A percentile compares a stretch with the other conserved stretches of the same genome.
Evolutionary conservation across 2,888 invertebrate species (phyloP).

Genomic region (Drosophila bunnanda): DNA sequence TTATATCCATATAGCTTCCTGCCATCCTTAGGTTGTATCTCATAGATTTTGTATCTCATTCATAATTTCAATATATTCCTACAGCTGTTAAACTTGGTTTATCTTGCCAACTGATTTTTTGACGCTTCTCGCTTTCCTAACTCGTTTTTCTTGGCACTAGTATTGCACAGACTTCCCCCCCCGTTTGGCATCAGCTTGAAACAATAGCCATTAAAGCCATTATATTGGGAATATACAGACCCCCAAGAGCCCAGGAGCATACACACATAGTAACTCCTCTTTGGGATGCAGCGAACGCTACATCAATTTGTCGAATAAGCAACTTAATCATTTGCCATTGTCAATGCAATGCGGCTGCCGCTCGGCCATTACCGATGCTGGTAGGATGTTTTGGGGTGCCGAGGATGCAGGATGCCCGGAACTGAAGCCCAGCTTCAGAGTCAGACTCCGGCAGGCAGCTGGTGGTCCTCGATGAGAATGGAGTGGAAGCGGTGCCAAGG

Average conservation of each 20-base stretch:
- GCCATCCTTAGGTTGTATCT: not conserved
- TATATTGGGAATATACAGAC: conserved; percentile 28
- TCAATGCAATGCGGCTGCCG: conserved; percentile 53
- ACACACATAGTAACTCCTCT: conserved; percentile 14
- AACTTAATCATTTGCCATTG: conserved; percentile 78
- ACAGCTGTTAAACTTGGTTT: not conserved
- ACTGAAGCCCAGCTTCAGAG: conserved; percentile 15
- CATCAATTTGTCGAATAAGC: conserved; percentile 81
- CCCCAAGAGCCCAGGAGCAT: not conserved
- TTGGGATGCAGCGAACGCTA: conserved; percentile 50
- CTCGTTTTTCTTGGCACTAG: not conserved
- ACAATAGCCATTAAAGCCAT: conserved; percentile 29
- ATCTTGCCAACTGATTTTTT: not conserved
- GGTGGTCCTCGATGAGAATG: not conserved
- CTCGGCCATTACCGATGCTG: conserved; percentile 36
- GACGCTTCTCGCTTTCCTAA: not conserved
- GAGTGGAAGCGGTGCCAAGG: conserved; percentile 63
- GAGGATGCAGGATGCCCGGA: conserved; percentile 30
- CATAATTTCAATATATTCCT: not conserved
- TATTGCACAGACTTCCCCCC: conserved; percentile 6
- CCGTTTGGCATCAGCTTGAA: conserved; percentile 37
- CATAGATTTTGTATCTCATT: not conserved
- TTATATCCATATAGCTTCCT: not conserved
- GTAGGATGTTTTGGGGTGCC: conserved; percentile 9
- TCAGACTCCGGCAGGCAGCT: conserved; percentile 23